Base-by-base conservation (phyloP, 2,113 vertebrate species). In the Diadophis punctatus region DNA sequence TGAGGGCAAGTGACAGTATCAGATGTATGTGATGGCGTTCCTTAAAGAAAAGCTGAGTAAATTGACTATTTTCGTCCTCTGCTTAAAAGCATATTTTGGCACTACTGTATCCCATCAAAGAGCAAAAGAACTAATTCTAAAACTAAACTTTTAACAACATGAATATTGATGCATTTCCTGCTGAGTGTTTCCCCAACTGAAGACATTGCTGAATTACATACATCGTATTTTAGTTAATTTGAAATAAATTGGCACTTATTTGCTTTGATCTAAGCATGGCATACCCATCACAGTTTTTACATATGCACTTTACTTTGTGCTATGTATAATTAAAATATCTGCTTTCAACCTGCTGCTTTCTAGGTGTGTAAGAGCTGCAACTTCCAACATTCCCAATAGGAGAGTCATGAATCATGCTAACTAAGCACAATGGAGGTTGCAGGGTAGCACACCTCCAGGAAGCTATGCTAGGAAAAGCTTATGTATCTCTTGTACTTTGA, bases 121-220 rank as follows among this genome's bases (percentile, higher is more conserved):
- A 80, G 85, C 94, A 68, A 87, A 96, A 93, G 93, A 68, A 86
- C 74, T n/a, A 27, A 60, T 23, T 63, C 48, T 87, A 30, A 89
- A 93, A 86, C 20, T 52, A 91, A 88, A 85, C 63, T 89, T 92
- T 92, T 93, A 58, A 60, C n/a, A 92, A 87, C 68, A 91, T 91
- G 55, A 91, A 8, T 39, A n/a, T n/a, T 74, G 93, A n/a, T 30
- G 52, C 68, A 2, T 93, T 48, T 23, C 74, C 93, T 91, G 7
- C 52, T 88, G 48, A 1, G 55, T 92, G 89, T 92, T 85, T 89
- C 8, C 49, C 0, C 89, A 14, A 10, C 58, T 90, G 60, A 93
- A 74, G 8, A 51, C 34, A 46, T 92, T 92, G 87, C 51, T n/a
- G 92, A 0, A 0, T 95, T 55, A 63, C 49, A 51, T 48, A 86